These are phyloP conservation scores for Neocrepidodera transversa DNA, from an alignment of 2,888 invertebrate species.

Conservation along the genomic window DNA sequence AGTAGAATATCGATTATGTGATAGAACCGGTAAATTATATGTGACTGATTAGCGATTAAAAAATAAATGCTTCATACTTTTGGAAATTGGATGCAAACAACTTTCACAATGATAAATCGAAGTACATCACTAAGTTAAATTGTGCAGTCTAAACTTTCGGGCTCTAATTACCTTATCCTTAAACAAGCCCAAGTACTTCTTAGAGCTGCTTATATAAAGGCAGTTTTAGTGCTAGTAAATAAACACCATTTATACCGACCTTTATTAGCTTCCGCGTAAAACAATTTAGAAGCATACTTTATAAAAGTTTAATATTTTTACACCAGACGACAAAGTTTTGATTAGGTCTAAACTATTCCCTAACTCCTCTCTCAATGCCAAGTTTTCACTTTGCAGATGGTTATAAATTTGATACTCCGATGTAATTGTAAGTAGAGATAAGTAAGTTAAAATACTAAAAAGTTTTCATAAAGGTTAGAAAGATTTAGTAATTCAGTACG, in stretches of 20 bases:
- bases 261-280: background rate
- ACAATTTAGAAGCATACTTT: background rate
- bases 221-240: too few relatives aligned
- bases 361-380: background rate
- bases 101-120: too few relatives aligned
- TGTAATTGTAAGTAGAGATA: conserved; percentile 3
- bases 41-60: too few relatives aligned
- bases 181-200: too few relatives aligned
- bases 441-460: background rate
- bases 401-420: conserved; percentile 7
- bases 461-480: background rate
- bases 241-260: background rate
- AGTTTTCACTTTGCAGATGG: conserved; percentile 11
- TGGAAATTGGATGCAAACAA: too few relatives aligned
- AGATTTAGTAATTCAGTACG: background rate
- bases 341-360: conserved; percentile 1
- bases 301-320: conserved; percentile 4
- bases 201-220: too few relatives aligned
- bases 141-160: too few relatives aligned
- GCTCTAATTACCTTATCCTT: too few relatives aligned
- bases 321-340: conserved; percentile 1
- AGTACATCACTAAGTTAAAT: too few relatives aligned
- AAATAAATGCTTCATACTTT: too few relatives aligned
- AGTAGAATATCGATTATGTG: too few relatives aligned
- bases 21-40: too few relatives aligned